Percentiles rank a stretch among this genome's conserved stretches.
Conservation (phyloP, 2,113 vertebrate species). For the Leptodactylus fuscus region DNA sequence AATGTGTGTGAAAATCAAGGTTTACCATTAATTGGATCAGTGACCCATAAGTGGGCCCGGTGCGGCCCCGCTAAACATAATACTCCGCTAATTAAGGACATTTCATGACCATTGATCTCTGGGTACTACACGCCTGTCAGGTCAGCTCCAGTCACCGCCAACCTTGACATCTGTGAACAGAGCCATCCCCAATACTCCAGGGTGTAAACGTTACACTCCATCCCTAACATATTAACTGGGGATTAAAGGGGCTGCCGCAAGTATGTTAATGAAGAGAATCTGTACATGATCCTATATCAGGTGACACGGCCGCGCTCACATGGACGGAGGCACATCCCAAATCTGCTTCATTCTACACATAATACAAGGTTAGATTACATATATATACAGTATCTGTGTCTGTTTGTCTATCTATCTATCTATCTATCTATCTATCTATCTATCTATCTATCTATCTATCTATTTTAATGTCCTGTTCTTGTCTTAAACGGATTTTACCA, state of each 20-base stretch:
- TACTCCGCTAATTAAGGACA: slow-evolving; percentile 56
- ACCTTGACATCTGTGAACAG: slow-evolving; percentile 38
- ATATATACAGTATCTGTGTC: too few relatives aligned
- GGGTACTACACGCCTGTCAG: slow-evolving; percentile 43
- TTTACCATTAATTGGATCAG: slow-evolving; percentile 54
- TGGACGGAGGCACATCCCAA: too few relatives aligned
- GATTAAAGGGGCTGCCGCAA: slow-evolving; percentile 35
- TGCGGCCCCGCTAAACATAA: slow-evolving; percentile 39
- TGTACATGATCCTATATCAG: slow-evolving; percentile 47
- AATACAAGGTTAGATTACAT: too few relatives aligned
- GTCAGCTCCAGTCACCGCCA: slow-evolving; percentile 48
- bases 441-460: too few relatives aligned
- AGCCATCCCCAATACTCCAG: not conserved
- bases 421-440: too few relatives aligned
- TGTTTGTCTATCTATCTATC: too few relatives aligned
- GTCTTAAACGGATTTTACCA: too few relatives aligned
- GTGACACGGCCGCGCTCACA: not conserved
- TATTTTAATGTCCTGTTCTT: too few relatives aligned
- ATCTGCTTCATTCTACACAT: too few relatives aligned
- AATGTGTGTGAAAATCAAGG: slow-evolving; percentile 57
- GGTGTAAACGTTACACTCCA: not conserved
- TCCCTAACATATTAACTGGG: slow-evolving; percentile 29
- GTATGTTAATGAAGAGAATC: slow-evolving; percentile 41
- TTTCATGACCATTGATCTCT: slow-evolving; percentile 56
- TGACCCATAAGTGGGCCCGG: slow-evolving; percentile 41